Conservation (phyloP, 2,113 vertebrate genomes). For the Oreocharis arfaki region DNA sequence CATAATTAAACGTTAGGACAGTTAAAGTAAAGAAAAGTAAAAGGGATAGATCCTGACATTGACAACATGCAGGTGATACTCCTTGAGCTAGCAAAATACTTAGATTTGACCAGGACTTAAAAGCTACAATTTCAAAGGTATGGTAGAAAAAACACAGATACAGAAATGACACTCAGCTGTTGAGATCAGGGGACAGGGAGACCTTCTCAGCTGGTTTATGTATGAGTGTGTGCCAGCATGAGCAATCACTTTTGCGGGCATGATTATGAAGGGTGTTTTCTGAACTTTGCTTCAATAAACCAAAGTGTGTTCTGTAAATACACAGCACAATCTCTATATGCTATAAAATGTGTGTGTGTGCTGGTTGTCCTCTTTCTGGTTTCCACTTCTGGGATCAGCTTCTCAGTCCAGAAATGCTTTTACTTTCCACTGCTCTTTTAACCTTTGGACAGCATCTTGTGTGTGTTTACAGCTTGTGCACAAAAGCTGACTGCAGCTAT, state of each 20-base stretch:
- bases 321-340: neutral
- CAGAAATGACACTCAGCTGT: neutral
- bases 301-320: neutral
- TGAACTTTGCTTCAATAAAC: slow-evolving; percentile 11
- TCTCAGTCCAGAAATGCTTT: neutral
- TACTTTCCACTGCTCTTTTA: neutral
- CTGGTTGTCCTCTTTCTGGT: neutral
- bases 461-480: neutral
- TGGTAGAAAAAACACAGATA: neutral
- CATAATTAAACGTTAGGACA: neutral
- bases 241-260: neutral
- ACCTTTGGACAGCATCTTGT: neutral
- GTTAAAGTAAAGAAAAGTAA: neutral
- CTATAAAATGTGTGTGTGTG: neutral
- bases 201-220: neutral
- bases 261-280: neutral
- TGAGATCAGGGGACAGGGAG: neutral
- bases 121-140: neutral
- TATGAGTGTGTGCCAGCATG: neutral
- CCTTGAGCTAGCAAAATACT: neutral
- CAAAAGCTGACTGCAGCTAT: neutral
- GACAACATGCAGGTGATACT: neutral
- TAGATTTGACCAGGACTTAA: neutral
- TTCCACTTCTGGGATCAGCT: neutral
- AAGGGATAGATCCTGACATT: neutral